Conservation (phyloP, 2,113 vertebrate species). For the Centropus unirufus region DNA sequence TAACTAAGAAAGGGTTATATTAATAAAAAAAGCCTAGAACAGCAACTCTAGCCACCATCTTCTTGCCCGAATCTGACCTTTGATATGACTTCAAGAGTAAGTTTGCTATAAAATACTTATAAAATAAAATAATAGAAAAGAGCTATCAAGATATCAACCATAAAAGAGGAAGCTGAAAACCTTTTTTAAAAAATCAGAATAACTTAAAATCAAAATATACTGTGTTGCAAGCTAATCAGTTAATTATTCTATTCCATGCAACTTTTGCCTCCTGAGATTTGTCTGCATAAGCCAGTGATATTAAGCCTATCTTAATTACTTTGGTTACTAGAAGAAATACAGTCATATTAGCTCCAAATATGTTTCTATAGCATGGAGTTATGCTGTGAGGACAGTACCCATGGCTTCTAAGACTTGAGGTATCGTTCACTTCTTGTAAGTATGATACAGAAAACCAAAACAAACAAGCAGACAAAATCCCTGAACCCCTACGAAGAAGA, state of each 20-base stretch:
- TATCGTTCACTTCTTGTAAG: background rate
- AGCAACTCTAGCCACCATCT: background rate
- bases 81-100: background rate
- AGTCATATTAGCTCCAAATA: background rate
- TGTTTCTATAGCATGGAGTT: background rate
- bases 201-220: background rate
- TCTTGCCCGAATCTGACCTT: background rate
- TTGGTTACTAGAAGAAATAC: background rate
- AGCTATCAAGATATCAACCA: background rate
- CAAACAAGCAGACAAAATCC: background rate
- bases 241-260: background rate
- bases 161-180: background rate
- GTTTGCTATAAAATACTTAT: background rate
- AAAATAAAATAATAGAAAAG: background rate
- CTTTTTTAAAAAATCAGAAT: background rate
- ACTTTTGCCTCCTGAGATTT: constrained; percentile 36
- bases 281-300: constrained; percentile 1
- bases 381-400: background rate
- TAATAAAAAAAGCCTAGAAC: background rate
- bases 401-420: background rate
- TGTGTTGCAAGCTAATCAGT: background rate
- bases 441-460: background rate
- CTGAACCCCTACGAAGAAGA: background rate
- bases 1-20: background rate
- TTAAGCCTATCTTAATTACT: background rate